Evolutionary conservation across 2,113 vertebrate genomes (phyloP).

Genomic region (Caretta caretta): DNA sequence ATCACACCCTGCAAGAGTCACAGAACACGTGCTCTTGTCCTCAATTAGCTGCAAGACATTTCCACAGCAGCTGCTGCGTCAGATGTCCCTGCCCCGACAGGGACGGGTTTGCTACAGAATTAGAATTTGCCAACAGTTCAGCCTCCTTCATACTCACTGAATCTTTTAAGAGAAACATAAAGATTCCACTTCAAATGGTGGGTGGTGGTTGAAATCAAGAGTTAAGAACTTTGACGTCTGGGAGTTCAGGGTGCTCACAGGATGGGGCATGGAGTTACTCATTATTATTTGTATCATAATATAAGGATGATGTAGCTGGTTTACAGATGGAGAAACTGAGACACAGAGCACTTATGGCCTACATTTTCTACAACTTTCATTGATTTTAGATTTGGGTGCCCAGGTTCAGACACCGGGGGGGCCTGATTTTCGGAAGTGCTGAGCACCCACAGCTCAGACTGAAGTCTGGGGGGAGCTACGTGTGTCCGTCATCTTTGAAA

Average conservation of each 20-base stretch:
- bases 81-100: neutral
- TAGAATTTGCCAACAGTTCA: neutral
- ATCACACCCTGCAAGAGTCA: neutral
- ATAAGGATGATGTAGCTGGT: neutral
- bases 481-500: neutral
- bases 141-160: neutral
- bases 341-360: neutral
- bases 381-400: neutral
- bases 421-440: too few species aligned
- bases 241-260: neutral
- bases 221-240: neutral
- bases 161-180: neutral
- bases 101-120: neutral
- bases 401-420: neutral
- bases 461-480: neutral
- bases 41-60: neutral
- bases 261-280: neutral
- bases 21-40: neutral
- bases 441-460: neutral
- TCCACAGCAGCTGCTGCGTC: neutral
- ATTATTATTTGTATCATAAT: neutral
- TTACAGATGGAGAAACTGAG: neutral
- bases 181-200: neutral
- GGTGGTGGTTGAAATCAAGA: conserved; percentile 3
- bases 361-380: neutral